Conservation (phyloP, 2,113 vertebrate genomes). For the Esox niger region DNA sequence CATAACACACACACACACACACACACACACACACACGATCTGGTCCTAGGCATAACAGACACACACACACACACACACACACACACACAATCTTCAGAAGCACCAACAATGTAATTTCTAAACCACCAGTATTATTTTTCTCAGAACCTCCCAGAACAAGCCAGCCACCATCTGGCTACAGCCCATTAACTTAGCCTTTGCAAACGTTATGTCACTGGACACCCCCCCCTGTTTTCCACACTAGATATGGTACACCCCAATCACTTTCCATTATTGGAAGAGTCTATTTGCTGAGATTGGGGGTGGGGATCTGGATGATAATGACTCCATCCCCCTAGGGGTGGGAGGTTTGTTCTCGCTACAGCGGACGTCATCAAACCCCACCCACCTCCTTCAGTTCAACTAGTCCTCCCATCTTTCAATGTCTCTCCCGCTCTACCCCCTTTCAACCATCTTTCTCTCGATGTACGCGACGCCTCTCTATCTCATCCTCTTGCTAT, state of each 20-base stretch:
- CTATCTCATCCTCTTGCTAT: not conserved
- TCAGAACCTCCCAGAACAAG: not conserved
- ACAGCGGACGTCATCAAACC: constrained; percentile 8
- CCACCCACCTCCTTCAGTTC: constrained; percentile 11
- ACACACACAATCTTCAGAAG: not conserved
- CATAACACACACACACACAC: too few relatives aligned
- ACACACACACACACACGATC: too few relatives aligned
- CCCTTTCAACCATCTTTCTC: too few relatives aligned
- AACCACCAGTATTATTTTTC: not conserved
- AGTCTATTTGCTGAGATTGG: constrained; percentile 16
- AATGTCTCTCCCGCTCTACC: not conserved
- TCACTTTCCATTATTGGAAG: constrained; percentile 29
- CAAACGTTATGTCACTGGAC: constrained; percentile 11
- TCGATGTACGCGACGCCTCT: too few relatives aligned
- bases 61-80: constrained; percentile 18
- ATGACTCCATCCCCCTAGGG: not conserved
- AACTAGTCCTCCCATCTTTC: not conserved
- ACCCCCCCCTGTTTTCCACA: not conserved
- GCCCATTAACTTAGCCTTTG: constrained; percentile 37
- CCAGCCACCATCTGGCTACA: not conserved
- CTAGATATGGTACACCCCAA: constrained; percentile 13
- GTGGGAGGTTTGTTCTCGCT: constrained; percentile 3
- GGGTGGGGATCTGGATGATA: not conserved
- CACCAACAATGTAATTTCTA: not conserved
- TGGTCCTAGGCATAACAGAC: too few relatives aligned